Conservation (phyloP, 2,888 invertebrate species). For the Drosophila differens region DNA sequence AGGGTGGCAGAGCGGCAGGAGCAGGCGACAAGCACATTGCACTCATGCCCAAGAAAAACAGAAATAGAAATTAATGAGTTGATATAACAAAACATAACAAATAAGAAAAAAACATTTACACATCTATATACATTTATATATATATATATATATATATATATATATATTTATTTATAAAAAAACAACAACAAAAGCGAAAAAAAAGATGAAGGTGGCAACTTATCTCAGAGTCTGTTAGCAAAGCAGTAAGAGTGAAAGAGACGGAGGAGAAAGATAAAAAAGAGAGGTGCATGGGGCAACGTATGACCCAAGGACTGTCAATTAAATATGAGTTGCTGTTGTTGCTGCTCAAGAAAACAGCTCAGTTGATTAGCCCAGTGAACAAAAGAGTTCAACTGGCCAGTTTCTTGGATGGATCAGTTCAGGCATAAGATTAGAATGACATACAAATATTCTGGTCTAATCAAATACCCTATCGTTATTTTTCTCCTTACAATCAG, state of each 20-base stretch:
- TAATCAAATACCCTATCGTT: not conserved
- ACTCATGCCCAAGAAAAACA: constrained; percentile 70
- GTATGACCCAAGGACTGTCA: constrained; percentile 41
- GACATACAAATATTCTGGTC: not conserved
- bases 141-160: constrained; percentile 1
- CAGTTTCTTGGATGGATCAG: not conserved
- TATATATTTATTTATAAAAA: constrained; percentile 1
- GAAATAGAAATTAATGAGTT: constrained; percentile 79
- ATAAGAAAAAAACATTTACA: not conserved
- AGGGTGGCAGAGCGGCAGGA: not conserved
- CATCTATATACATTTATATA: not conserved
- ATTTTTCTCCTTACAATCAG: not conserved
- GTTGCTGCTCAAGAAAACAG: constrained; percentile 4
- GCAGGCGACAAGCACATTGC: constrained; percentile 54
- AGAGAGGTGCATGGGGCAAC: not conserved
- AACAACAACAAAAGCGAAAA: constrained; percentile 1
- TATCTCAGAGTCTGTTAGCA: constrained; percentile 15
- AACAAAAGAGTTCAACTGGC: constrained; percentile 23
- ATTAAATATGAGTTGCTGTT: constrained; percentile 36
- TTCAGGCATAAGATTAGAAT: not conserved
- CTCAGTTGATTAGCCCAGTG: constrained; percentile 34
- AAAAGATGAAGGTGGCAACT: constrained; percentile 49
- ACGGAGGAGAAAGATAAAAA: not conserved
- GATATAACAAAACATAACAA: constrained; percentile 58
- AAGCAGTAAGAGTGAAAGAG: constrained; percentile 9